Evolutionary conservation across 2,888 invertebrate species (phyloP), one percentile per base, ranked within the genome.

Genomic region (Dynastes hyllus): DNA sequence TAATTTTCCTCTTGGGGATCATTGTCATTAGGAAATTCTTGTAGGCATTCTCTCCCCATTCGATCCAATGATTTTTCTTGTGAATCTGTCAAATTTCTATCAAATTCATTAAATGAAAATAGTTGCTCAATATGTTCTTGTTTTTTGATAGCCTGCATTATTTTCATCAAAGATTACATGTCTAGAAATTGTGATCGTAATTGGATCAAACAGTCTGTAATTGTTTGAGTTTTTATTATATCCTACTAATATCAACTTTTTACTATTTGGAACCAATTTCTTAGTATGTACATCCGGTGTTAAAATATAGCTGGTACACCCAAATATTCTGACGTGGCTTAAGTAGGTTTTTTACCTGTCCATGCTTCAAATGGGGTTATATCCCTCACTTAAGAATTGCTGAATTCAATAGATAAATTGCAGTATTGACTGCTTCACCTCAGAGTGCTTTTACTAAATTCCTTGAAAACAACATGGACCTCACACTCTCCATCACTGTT

Each of bases 401-500:
- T 5, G 5, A 76, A 77, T 88, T 88, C 2, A 85, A 76, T 6
- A 86, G 58, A 78, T 87, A 87, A 2, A 83, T 84, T 9, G 86
- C 85, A 16, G 86, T 86, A 37, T 83, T 83, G 2, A 86, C 85
- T n/a, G 86, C 88, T 81, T 89, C 67, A 27, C 6, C 32, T 4
- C 11, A 67, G 1, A 67, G 81, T 13, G 77, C 29, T 40, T 32
- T 27, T 32, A 11, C 16, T 51, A 80, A 16, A 75, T 79, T 77
- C 66, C 79, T 79, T 13, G 73, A 40, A 70, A 65, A 77, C 9
- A 80, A 37, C 81, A 81, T 81, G 4, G 81, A 16, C 16, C 80
- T 50, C 11, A 79, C 81, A 77, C 81, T 77, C 69, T 81, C 81
- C 6, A 80, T 53, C 2, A 80, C 71, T 16, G 81, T 80, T 16